phyloP scores from a whole-genome alignment of 2,797 vertebrate species.

The Pelodytes ibericus region DNA sequence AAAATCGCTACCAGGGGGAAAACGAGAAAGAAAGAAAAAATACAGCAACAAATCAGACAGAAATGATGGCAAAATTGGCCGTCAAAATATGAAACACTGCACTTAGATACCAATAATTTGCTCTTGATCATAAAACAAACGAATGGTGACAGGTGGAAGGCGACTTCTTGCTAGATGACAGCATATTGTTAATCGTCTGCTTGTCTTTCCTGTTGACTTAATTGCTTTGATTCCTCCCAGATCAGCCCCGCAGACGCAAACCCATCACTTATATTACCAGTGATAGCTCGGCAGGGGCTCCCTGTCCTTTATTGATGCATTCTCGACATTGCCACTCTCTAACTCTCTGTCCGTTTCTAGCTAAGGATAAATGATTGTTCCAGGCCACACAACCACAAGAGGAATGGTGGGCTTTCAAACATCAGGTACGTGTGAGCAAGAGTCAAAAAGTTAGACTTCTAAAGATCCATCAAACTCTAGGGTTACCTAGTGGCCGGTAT shows the following conservation, averaged over 20 bases:
- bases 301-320: background rate
- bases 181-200: accelerated
- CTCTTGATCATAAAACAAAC: conserved; percentile 1
- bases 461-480: background rate
- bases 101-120: conserved; percentile 15
- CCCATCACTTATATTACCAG: background rate
- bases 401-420: no score
- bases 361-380: background rate
- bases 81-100: background rate
- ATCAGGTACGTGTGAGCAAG: background rate
- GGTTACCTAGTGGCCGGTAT: no score
- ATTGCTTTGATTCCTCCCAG: conserved; percentile 14
- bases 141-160: conserved; percentile 6
- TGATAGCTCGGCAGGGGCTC: background rate
- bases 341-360: background rate
- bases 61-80: background rate
- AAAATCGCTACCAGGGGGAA: background rate
- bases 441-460: background rate
- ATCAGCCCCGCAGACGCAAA: background rate
- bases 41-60: background rate
- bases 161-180: background rate
- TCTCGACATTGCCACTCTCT: background rate
- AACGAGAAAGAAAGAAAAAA: background rate
- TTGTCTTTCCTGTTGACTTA: background rate
- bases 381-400: no score